Percentiles rank a stretch among this genome's conserved stretches.
Evolutionary conservation across 2,888 invertebrate species (phyloP).

Genomic region (Halocaridina rubra): DNA sequence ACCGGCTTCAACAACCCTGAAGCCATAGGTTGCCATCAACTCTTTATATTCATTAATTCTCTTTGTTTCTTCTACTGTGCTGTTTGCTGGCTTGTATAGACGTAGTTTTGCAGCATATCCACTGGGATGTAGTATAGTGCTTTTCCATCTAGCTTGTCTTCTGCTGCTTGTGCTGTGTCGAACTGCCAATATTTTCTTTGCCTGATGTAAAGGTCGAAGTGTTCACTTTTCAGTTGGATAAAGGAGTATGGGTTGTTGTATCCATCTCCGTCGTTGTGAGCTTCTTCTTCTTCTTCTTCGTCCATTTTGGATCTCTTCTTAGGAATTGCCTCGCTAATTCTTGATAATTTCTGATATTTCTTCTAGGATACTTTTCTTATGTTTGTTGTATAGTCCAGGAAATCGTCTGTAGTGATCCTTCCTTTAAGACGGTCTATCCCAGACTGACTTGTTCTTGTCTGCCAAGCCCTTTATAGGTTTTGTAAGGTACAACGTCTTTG

Average conservation of each 20-base stretch:
- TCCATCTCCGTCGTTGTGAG: background rate
- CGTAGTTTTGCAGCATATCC: background rate
- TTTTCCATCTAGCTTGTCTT: background rate
- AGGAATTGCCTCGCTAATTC: background rate
- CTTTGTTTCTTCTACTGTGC: background rate
- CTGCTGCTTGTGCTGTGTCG: background rate
- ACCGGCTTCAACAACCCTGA: background rate
- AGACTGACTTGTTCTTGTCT: background rate
- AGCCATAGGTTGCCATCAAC: background rate
- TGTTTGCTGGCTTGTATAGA: background rate
- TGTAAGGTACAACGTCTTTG: background rate
- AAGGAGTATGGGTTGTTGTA: background rate
- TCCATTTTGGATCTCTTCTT: background rate
- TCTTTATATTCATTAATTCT: accelerated
- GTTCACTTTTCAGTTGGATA: background rate
- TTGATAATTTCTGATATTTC: background rate
- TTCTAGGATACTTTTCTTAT: background rate
- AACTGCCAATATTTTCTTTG: background rate
- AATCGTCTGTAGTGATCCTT: background rate
- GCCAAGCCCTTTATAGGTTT: background rate
- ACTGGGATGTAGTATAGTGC: background rate
- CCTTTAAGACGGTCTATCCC: background rate
- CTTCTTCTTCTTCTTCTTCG: background rate
- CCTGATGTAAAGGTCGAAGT: too few relatives aligned
- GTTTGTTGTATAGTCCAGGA: background rate